These are phyloP conservation scores for Leptinotarsa tumamoca DNA, from an alignment of 2,888 invertebrate species.

Conservation along the genomic window DNA sequence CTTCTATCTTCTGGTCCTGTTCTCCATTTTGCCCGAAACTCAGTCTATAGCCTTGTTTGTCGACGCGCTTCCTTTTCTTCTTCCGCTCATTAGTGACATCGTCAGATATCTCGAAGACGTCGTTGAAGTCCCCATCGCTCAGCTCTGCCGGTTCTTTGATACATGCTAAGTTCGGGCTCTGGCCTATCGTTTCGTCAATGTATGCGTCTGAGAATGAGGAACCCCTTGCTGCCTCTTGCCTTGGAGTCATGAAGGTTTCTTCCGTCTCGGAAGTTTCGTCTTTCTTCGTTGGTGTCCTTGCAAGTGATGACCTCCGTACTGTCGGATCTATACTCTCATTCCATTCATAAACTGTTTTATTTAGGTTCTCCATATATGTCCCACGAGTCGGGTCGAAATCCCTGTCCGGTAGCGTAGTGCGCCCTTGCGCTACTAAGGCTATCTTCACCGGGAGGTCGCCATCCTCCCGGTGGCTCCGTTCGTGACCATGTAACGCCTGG, in stretches of 20 bases:
- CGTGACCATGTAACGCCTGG: not conserved
- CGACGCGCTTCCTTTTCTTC: not conserved
- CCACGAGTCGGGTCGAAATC: constrained; percentile 2
- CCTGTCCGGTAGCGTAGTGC: constrained; percentile 5
- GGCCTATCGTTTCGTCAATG: not conserved
- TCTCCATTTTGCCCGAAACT: not conserved
- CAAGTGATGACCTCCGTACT: not conserved
- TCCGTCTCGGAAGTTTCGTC: not conserved
- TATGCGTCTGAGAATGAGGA: not conserved
- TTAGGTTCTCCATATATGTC: not conserved
- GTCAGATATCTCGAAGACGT: constrained; percentile 1
- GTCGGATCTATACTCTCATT: no score
- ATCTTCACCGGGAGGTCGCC: not conserved
- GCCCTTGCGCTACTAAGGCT: constrained; percentile 5
- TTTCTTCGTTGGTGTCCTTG: not conserved
- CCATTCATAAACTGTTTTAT: not conserved
- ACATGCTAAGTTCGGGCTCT: not conserved
- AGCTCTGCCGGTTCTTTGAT: not conserved
- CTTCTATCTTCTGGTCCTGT: not conserved
- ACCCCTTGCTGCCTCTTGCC: not conserved
- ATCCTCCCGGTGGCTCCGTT: not conserved
- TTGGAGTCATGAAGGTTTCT: not conserved
- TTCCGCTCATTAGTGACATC: not conserved
- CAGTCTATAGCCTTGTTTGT: constrained; percentile 1
- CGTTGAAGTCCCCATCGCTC: not conserved